Evolutionary conservation across 2,888 invertebrate species (phyloP), one percentile per base, ranked within the genome.

Genomic region (Tetheella fluctuosa): DNA sequence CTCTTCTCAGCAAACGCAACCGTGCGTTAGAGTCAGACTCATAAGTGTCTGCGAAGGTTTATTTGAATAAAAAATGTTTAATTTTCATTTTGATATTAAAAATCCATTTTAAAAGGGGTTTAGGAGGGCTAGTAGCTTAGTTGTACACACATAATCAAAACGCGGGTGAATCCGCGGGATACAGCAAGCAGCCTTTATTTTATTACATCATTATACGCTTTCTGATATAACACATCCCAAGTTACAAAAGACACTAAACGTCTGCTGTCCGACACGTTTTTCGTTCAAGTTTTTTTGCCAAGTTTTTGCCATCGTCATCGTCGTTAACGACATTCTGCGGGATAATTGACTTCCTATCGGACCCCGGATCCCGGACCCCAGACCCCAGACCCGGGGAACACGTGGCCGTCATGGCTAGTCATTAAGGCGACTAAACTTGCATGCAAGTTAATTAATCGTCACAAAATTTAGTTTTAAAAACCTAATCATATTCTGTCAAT

Each of bases 301-400:
- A 23, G 59, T 60, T 76, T 79, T 76, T 70, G 71, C 64, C 67
- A 57, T 64, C 67, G 61, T 67, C 65, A 68, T 68, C 71, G 60
- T 74, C 75, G 70, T 75, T 78, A 77, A 76, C 73, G 74, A 75
- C 62, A 69, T 68, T 76, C 73, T 72, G 71, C 65, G 63, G 70
- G 74, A 76, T 80, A 79, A 80, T 80, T 80, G 80, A 80, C 73
- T 80, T 76, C 76, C 77, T 72, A 77, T 69, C 63, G 63, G 68
- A 59, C 62, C 56, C 48, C 48, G 48, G 39, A 48, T 10, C 48
- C 48, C 48, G 20, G 20, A 20, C 48, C 48, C 20, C 48, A 20
- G n/a, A 0, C 20, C 48, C 48, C 0, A 20, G 20, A 10, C 17
- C n/a, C 48, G 10, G 48, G 48, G 10, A 48, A 48, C 48, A 48